Base-by-base conservation (phyloP, 1,140 invertebrate genomes). In the Diabrotica undecimpunctata region DNA sequence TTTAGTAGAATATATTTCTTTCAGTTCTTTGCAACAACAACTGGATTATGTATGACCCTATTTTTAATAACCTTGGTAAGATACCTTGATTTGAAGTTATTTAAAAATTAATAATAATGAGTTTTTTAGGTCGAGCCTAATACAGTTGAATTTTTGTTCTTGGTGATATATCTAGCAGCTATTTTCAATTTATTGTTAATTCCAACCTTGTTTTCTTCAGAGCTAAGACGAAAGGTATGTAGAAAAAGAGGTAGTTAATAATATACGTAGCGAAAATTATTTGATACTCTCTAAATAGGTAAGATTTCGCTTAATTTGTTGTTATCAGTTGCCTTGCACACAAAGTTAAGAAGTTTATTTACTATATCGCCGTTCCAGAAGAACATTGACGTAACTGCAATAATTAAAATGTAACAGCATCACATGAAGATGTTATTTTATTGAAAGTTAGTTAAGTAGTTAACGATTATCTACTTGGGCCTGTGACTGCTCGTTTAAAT, bases 31-130 rank as follows among this genome's bases (percentile, higher is more conserved):
- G 57, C 64, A 54, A 65, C 55, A 14, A 61, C 57, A 12, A 53
- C 14, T 12, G 46, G 41, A 7, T 38, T 65, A 12, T 65, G 64
- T 36, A 65, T 65, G 64, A 57, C 41, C 39, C 35, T 65, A 25
- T 65, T 65, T 12, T 53, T 65, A 39, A 11, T 65, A 14, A 65
- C 13, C 51, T 46, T 65, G 64, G 64, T 65, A 60, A 60, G 25
- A 13, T 52, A 41, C 5, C 3, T 46, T 46, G 3, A 5, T 46
- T 46, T 46, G 41, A 46, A 25, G 25, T 25, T 25, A n/a, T 25
- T 25, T 25, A 25, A n/a, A n/a, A 46, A 46, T 46, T 8, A 46
- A n/a, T 46, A 46, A 10, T 8, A 46, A 46, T 46, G 3, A 46
- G n/a, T 54, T 54, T 58, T 58, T 58, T 50, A 61, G 59, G 59